phyloP scores from a whole-genome alignment of 1,140 invertebrate genomes.

The Hylaeus volcanicus region DNA sequence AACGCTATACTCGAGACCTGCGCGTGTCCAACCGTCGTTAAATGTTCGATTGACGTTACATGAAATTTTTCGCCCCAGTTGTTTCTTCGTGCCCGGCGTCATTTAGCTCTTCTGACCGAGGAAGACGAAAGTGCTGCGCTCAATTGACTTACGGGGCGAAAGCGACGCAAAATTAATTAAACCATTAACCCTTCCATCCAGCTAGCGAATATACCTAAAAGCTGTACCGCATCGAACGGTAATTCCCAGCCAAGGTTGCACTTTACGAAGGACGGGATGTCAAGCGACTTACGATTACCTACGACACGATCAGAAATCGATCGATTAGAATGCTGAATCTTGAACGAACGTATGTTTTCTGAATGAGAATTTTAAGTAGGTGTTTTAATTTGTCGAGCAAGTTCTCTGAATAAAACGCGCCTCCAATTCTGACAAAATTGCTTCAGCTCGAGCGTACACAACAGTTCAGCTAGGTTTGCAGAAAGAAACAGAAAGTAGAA shows the following conservation, averaged over 20 bases:
- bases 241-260: slow-evolving; percentile 41
- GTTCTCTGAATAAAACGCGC: no score
- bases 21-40: background rate
- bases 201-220: slow-evolving; percentile 50
- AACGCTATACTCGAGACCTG: background rate
- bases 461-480: no score
- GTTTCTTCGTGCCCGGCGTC: slow-evolving; percentile 18
- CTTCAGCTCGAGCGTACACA: no score
- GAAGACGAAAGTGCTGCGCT: slow-evolving; percentile 38
- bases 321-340: no score
- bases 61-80: slow-evolving; percentile 6
- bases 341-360: no score
- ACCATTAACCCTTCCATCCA: slow-evolving; percentile 51
- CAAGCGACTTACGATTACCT: slow-evolving; percentile 1
- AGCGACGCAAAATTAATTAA: slow-evolving; percentile 62
- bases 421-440: no score
- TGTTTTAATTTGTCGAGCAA: no score
- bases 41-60: background rate
- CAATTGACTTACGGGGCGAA: slow-evolving; percentile 45
- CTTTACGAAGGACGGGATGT: slow-evolving; percentile 7
- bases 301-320: background rate
- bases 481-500: no score
- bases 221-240: slow-evolving; percentile 27
- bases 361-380: no score
- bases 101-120: background rate